Percentiles rank a stretch among this genome's conserved stretches.
Evolutionary conservation across 2,113 vertebrate species (phyloP).

Genomic region (Triplophysa siluroides): DNA sequence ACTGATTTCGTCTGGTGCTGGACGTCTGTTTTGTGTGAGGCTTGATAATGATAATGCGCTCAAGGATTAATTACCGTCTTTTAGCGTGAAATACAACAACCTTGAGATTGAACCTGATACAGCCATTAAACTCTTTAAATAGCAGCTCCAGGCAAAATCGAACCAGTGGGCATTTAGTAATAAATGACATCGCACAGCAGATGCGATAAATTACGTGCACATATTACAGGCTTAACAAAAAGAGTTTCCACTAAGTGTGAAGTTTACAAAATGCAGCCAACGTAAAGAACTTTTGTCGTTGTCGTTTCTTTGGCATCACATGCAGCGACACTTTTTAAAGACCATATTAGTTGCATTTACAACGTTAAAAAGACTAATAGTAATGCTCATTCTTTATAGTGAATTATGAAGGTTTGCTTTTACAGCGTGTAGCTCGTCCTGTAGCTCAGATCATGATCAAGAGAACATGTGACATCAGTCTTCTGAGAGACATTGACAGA

Average conservation of each 20-base stretch:
- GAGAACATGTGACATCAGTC: too few species aligned
- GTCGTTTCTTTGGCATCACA: too few species aligned
- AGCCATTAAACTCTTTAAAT: slow-evolving; percentile 28
- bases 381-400: too few species aligned
- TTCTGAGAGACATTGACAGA: too few species aligned
- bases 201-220: slow-evolving; percentile 36
- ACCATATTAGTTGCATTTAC: too few species aligned
- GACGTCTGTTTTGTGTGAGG: neutral
- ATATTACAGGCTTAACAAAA: neutral
- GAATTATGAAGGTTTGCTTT: too few species aligned
- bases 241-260: neutral
- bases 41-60: neutral
- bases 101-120: slow-evolving; percentile 34
- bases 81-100: slow-evolving; percentile 34
- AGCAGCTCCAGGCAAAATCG: slow-evolving; percentile 23
- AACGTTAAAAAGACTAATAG: too few species aligned
- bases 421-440: too few species aligned
- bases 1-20: neutral
- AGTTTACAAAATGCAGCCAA: neutral
- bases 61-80: neutral
- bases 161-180: slow-evolving; percentile 16
- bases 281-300: too few species aligned
- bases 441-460: too few species aligned
- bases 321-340: too few species aligned
- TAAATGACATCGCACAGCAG: slow-evolving; percentile 21